Evolutionary conservation across 2,888 invertebrate species (phyloP).

Genomic region (Oscheius sp.): DNA sequence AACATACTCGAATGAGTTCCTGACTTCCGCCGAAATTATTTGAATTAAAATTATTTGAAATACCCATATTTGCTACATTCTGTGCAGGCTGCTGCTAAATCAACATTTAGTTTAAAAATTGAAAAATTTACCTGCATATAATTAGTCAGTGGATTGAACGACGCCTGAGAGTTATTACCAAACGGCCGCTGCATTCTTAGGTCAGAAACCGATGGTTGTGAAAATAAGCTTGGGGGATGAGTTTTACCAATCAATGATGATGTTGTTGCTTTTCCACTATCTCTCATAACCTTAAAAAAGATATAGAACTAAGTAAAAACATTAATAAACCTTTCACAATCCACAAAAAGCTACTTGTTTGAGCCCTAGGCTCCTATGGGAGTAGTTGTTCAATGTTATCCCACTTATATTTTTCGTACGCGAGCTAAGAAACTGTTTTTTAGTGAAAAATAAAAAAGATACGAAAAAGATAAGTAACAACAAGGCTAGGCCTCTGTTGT

Average conservation of each 20-base stretch:
- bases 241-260: constrained; percentile 38
- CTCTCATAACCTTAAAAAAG: constrained; percentile 48
- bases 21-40: constrained; percentile 25
- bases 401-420: background rate
- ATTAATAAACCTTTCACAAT: constrained; percentile 7
- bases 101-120: background rate
- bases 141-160: constrained; percentile 19
- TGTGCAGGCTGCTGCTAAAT: constrained; percentile 14
- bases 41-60: constrained; percentile 9
- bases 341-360: background rate
- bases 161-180: background rate
- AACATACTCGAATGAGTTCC: constrained; percentile 22
- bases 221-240: constrained; percentile 13
- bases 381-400: background rate
- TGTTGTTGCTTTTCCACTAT: constrained; percentile 51
- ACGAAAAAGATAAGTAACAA: no score
- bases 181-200: constrained; percentile 16
- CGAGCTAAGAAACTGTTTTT: constrained; percentile 1
- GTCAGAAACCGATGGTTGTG: background rate
- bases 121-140: constrained; percentile 24
- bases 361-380: constrained; percentile 7
- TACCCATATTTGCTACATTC: background rate
- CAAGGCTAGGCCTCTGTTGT: background rate
- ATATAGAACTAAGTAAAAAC: background rate
- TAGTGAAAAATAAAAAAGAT: no score